Conservation (phyloP, 2,888 invertebrate genomes). For the Mythimna impura region DNA sequence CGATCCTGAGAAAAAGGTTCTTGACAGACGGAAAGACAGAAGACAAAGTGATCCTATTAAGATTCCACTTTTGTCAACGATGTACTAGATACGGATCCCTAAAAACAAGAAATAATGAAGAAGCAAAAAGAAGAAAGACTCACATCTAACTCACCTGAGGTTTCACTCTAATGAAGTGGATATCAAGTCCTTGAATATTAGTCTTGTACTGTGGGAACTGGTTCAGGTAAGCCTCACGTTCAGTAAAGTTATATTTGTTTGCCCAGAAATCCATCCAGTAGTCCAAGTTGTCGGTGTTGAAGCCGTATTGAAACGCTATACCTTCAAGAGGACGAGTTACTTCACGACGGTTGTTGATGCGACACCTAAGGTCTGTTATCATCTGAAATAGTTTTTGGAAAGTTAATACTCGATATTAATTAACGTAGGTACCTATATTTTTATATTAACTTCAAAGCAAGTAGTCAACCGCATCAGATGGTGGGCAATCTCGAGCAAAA, state of each 20-base stretch:
- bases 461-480: no score
- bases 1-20: no score
- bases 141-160: conserved; percentile 78
- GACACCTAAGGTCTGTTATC: conserved; percentile 75
- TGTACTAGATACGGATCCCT: no score
- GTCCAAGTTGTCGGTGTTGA: conserved; percentile 92
- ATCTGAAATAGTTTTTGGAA: conserved; percentile 69
- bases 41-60: no score
- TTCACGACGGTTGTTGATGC: conserved; percentile 74
- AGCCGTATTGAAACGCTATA: conserved; percentile 94
- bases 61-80: no score
- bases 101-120: neutral
- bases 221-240: conserved; percentile 92
- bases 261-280: conserved; percentile 94
- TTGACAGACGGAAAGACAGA: no score
- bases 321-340: conserved; percentile 91
- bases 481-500: no score
- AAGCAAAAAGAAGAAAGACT: neutral
- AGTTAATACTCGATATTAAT: neutral
- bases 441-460: no score
- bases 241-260: conserved; percentile 91
- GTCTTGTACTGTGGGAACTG: conserved; percentile 94
- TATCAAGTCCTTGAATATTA: conserved; percentile 92
- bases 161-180: conserved; percentile 89
- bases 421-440: no score